Base-by-base conservation (phyloP, 2,888 invertebrate species). In the Xylota sylvarum region DNA sequence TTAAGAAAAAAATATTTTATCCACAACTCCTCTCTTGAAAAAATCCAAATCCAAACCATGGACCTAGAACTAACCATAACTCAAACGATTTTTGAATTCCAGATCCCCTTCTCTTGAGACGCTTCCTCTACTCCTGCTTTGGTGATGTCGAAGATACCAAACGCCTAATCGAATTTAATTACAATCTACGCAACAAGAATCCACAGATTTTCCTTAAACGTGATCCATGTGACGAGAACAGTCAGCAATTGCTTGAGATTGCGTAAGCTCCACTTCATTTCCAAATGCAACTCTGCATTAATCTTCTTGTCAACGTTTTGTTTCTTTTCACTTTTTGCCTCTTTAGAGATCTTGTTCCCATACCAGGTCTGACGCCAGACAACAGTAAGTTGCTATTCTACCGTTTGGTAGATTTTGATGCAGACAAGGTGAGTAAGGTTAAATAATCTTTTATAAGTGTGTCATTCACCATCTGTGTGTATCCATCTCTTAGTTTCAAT, bases 301-400 rank as follows among this genome's bases (percentile, higher is more conserved):
- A 52, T 17, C 32, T 30, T 77, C 43, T 19, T 48, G 17, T 14
- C 19, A 56, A 37, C 27, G 14, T 7, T 30, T 48, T 32, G 17
- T 52, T 37, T 14, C 35, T 5, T 9, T 19, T 46, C 10, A 23
- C 12, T 19, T 27, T 30, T 27, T 94, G 56, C 6, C 93, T 1
- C 43, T 43, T 2, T 43, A 96, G 96, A 19, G 95, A 96, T 91
- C 94, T 95, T 93, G 90, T 96, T 40, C 95, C 96, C 1, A 92
- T 96, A 60, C 96, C 96, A 0, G 94, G 94, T 87, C 93, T 94
- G 87, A 95, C 96, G 1, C 94, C 94, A 87, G 94, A 95, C 88
- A 95, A 95, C 90, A 94, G 95, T 91, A 95, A 95, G 90, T 92
- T 96, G 10, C 94, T 96, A 84, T 93, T 96, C 64, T 96, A 95